Base-by-base conservation (phyloP, 2,888 invertebrate species). In the Nudaria mundana region DNA sequence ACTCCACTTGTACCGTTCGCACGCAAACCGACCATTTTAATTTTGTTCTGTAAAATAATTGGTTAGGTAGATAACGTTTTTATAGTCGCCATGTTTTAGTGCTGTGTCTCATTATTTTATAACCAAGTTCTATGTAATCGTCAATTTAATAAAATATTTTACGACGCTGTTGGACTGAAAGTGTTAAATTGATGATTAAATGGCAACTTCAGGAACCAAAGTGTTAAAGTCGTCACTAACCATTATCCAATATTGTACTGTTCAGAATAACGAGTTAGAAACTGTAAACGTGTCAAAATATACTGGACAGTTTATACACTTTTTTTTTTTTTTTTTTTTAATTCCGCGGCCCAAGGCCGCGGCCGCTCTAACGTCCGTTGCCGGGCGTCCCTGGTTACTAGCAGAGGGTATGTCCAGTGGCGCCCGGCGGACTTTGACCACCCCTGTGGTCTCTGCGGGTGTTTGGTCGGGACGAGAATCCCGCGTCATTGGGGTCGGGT, bases 1-100 rank as follows among this genome's bases (percentile, higher is more conserved):
- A 68, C 62, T 61, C 59, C 41, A 58, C 56, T 40, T 40, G 69
- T 71, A 76, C 50, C 38, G 71, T 58, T 48, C 45, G 62, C 68
- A 69, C 15, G 43, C 45, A 47, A 43, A 20, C 10, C 6, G 2
- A 16, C 47, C 23, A 37, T 31, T 18, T 8, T 44, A 14, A 31
- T 43, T 39, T 37, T 32, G 28, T 53, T 38, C 26, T 20, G 3
- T 15, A 11, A 22, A 7, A 8, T 14, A 5, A 36, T 31, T 40
- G 6, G 1, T n/a, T n/a, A 20, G 38, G 13, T 7, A n/a, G 8
- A 8, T 30, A 18, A 30, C 2, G 3, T 11, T 30, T 35, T 30
- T 20, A 22, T 13, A 8, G 4, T 1, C 30, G 8, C 8, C 8
- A 5, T 11, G 10, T 14, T 20, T 30, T 30, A 18, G 4, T 16